A percentile compares a stretch with the other conserved stretches of the same genome.
Evolutionary conservation across 2,888 invertebrate genomes (phyloP).

Genomic region (Geophilus truncorum): DNA sequence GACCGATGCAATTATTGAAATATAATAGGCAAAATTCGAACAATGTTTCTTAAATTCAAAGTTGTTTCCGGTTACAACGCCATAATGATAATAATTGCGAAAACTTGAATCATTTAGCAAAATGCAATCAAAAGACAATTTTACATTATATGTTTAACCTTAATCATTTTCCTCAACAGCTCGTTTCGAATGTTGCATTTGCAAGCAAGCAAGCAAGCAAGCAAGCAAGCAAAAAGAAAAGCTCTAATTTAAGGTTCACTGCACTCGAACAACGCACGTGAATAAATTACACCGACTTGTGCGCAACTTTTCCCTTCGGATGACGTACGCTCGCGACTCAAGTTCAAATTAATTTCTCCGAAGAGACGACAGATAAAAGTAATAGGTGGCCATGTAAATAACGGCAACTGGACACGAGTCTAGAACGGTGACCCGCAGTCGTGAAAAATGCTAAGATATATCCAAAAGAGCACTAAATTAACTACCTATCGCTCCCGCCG

Average conservation of each 20-base stretch:
- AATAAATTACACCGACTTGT: background rate
- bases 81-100: too few species aligned
- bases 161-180: background rate
- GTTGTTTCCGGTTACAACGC: too few species aligned
- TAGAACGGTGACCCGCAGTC: background rate
- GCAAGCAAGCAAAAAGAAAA: background rate
- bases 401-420: background rate
- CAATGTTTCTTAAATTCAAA: too few species aligned
- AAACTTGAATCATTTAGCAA: too few species aligned
- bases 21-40: too few species aligned
- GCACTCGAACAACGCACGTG: background rate
- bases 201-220: too few species aligned
- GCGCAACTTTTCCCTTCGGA: background rate
- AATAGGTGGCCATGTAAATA: background rate
- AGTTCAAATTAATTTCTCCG: constrained; percentile 8
- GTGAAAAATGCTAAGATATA: too few species aligned
- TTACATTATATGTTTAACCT: too few species aligned
- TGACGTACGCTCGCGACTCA: background rate
- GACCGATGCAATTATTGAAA: too few species aligned
- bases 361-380: background rate
- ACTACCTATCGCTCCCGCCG: too few species aligned
- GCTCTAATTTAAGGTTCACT: background rate
- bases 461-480: too few species aligned
- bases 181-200: background rate
- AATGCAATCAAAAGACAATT: too few species aligned